phyloP scores from a whole-genome alignment of 2,113 vertebrate genomes.

The Corvus moneduloides region DNA sequence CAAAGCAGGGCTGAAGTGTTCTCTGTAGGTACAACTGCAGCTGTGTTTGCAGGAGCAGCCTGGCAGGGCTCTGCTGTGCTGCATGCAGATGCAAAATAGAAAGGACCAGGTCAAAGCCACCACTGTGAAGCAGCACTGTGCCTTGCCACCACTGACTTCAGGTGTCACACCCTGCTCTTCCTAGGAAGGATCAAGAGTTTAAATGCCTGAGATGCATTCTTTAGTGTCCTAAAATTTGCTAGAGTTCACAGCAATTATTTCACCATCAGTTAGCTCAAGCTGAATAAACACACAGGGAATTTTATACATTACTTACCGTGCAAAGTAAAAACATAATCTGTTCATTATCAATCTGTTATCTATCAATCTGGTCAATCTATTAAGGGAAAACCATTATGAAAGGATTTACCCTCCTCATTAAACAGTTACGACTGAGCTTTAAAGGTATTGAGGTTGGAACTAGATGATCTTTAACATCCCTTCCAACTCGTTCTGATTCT shows the following conservation, averaged over 20 bases:
- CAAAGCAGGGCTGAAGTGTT: background rate
- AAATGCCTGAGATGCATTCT: background rate
- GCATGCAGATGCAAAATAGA: constrained; percentile 66
- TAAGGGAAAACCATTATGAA: background rate
- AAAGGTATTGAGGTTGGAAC: background rate
- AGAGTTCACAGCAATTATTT: background rate
- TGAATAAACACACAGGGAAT: background rate
- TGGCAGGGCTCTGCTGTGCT: constrained; percentile 15
- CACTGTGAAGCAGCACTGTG: background rate
- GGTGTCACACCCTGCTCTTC: background rate
- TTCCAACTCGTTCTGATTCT: background rate
- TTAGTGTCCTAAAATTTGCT: background rate
- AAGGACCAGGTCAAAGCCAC: constrained; percentile 38
- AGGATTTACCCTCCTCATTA: background rate
- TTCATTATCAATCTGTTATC: background rate
- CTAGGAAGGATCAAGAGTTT: background rate
- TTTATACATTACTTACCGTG: constrained; percentile 38
- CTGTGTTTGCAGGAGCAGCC: constrained; percentile 1
- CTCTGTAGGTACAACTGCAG: background rate
- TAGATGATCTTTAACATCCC: background rate
- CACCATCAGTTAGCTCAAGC: background rate
- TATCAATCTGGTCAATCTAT: background rate
- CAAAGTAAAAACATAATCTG: background rate
- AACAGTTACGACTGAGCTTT: background rate
- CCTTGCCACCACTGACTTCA: background rate